Percentiles rank a stretch among this genome's conserved stretches.
These are phyloP conservation scores for Lepidurus packardi DNA, from an alignment of 1,140 invertebrate species.

Conservation along the genomic window DNA sequence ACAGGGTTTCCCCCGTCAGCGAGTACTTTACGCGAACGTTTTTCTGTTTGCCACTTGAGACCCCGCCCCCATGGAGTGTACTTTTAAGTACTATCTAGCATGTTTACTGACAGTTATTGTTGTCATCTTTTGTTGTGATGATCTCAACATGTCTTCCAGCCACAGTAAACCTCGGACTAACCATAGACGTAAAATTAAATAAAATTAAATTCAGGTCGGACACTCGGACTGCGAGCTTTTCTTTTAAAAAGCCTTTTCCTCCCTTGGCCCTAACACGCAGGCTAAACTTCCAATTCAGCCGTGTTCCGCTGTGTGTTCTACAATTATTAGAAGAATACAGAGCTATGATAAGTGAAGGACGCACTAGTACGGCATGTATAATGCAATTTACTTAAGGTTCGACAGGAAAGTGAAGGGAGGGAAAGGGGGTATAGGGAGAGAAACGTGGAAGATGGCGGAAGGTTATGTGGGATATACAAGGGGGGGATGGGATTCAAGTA, in stretches of 20 bases:
- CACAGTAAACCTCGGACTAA: neutral
- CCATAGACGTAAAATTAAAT: neutral
- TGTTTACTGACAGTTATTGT: too few relatives aligned
- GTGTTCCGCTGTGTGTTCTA: neutral
- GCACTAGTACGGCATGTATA: neutral
- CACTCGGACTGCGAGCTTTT: too few relatives aligned
- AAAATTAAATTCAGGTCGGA: too few relatives aligned
- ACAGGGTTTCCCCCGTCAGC: too few relatives aligned
- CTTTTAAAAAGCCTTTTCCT: neutral
- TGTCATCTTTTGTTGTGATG: too few relatives aligned
- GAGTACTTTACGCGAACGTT: too few relatives aligned
- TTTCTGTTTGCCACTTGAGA: too few relatives aligned
- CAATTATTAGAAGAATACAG: neutral
- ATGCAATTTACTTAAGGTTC: conserved; percentile 12
- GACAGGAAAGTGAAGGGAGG: neutral
- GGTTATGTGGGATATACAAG: neutral
- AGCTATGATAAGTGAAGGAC: conserved; percentile 15
- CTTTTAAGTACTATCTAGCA: too few relatives aligned
- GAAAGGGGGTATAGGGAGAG: neutral
- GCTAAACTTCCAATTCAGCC: neutral
- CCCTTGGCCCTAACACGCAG: neutral
- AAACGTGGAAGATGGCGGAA: conserved; percentile 6
- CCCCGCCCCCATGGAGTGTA: too few relatives aligned
- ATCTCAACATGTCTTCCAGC: too few relatives aligned
- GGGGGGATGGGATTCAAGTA: neutral